phyloP scores from a whole-genome alignment of 2,113 vertebrate species.

The Salvator merianae region DNA sequence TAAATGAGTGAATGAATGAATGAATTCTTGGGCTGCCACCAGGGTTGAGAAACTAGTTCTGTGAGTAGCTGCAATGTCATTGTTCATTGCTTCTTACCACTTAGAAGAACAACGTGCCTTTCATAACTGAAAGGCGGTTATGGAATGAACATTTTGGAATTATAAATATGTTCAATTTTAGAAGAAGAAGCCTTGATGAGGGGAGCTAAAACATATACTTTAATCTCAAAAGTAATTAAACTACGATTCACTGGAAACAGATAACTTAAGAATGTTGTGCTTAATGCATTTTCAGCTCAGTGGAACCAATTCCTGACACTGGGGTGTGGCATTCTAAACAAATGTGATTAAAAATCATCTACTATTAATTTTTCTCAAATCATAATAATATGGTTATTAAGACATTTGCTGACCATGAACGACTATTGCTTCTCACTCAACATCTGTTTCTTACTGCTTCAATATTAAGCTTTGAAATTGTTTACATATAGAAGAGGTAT shows the following conservation, averaged over 20 bases:
- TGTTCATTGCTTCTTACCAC: conserved; percentile 54
- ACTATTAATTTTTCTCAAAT: conserved; percentile 18
- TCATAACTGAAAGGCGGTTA: conserved; percentile 60
- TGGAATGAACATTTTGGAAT: conserved; percentile 60
- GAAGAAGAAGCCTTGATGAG: conserved; percentile 58
- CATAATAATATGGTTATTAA: background rate
- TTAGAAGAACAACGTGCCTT: conserved; percentile 69
- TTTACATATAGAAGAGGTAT: too few species aligned
- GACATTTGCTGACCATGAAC: background rate
- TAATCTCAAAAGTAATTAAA: conserved; percentile 55
- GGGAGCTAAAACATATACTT: conserved; percentile 51
- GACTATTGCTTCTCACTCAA: background rate
- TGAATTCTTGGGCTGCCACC: conserved; percentile 55
- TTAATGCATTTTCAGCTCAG: conserved; percentile 59
- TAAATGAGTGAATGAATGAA: conserved; percentile 19
- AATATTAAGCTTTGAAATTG: background rate
- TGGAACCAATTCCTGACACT: conserved; percentile 61
- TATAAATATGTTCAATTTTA: conserved; percentile 58
- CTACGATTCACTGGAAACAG: conserved; percentile 55
- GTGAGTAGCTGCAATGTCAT: conserved; percentile 57
- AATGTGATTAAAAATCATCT: conserved; percentile 43
- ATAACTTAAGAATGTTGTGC: conserved; percentile 56
- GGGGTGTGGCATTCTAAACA: conserved; percentile 42
- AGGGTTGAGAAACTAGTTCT: conserved; percentile 69
- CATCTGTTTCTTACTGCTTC: background rate